Conservation (phyloP, 53 echinoderm and acorn worm genomes). For the Pentamera pediparva region DNA sequence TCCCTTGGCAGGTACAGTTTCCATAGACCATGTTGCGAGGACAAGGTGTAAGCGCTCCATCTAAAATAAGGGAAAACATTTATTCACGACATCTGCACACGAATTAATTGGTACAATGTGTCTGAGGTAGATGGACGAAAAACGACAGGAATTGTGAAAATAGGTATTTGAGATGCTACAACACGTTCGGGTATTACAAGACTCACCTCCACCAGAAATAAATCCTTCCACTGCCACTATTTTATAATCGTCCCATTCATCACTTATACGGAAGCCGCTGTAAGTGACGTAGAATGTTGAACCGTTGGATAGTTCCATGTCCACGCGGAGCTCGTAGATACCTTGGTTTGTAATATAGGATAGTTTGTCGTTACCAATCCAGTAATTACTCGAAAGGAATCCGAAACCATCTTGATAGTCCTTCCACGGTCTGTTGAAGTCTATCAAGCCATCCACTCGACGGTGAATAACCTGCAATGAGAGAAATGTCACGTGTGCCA, state of each 20-base stretch:
- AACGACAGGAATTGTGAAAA: too few species aligned
- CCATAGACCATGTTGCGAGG: neutral
- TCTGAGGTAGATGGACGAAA: too few species aligned
- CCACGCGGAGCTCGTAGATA: neutral
- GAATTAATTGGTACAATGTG: too few species aligned
- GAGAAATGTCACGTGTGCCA: too few species aligned
- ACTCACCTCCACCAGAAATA: too few species aligned
- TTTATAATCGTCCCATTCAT: neutral
- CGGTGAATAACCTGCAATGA: neutral
- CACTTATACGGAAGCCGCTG: slow-evolving; percentile 1
- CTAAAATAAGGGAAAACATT: too few species aligned
- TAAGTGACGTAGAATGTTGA: neutral
- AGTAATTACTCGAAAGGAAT: neutral
- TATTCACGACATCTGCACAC: too few species aligned
- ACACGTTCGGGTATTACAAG: too few species aligned
- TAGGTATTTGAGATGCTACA: too few species aligned
- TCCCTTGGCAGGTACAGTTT: neutral
- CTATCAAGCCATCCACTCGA: neutral
- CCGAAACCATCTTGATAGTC: neutral
- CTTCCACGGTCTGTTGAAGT: neutral
- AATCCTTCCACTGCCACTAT: neutral
- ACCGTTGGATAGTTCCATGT: neutral
- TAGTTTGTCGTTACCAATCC: neutral
- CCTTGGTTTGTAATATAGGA: neutral
- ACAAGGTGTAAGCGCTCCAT: too few species aligned